These are phyloP conservation scores for Cydia amplana DNA, from an alignment of 1,140 invertebrate species.

Conservation along the genomic window DNA sequence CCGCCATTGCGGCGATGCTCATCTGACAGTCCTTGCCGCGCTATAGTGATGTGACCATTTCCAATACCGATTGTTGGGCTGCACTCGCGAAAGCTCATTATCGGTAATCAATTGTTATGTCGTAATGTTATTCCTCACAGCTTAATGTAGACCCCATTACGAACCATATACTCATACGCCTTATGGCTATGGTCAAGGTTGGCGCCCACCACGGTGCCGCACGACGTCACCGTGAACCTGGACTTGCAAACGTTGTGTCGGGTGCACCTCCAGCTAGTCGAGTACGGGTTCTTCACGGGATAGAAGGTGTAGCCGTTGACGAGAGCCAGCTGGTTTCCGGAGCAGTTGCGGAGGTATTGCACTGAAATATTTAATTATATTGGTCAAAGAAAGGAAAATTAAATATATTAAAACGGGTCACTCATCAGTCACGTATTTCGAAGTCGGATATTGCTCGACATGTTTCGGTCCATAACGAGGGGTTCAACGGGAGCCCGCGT, in stretches of 20 bases:
- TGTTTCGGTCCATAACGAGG: too few species aligned
- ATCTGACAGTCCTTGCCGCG: too few species aligned
- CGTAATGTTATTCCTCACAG: background rate
- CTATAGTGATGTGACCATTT: too few species aligned
- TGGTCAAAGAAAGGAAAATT: background rate
- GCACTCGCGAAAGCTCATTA: too few species aligned
- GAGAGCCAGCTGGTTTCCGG: constrained; percentile 51
- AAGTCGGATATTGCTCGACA: too few species aligned
- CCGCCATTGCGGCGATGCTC: too few species aligned
- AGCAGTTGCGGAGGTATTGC: constrained; percentile 43
- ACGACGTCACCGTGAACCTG: constrained; percentile 45
- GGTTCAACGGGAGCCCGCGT: too few species aligned
- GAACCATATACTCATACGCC: background rate
- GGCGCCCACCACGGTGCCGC: constrained; percentile 37
- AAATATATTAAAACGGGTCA: too few species aligned
- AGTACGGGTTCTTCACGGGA: constrained; percentile 41
- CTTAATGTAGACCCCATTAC: background rate
- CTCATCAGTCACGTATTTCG: too few species aligned
- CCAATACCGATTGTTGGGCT: too few species aligned
- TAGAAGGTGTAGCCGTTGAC: constrained; percentile 50
- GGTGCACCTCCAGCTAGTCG: constrained; percentile 53
- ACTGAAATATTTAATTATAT: constrained; percentile 37
- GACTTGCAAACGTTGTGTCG: constrained; percentile 51
- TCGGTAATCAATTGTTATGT: too few species aligned
- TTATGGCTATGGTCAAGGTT: background rate